These are phyloP conservation scores for Mobula birostris DNA, from an alignment of 2,113 vertebrate genomes.

Conservation along the genomic window DNA sequence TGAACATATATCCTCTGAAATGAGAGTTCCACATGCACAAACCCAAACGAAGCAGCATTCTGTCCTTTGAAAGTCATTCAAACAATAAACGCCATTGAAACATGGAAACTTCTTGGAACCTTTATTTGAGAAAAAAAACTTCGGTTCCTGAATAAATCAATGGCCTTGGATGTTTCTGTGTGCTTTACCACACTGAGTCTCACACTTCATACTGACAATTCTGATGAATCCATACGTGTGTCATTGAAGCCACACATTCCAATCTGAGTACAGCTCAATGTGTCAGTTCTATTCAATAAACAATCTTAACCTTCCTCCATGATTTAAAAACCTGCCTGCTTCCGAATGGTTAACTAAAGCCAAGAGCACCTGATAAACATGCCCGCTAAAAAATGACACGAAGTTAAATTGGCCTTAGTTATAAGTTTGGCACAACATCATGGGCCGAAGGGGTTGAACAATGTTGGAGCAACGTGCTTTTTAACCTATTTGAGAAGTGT, in stretches of 20 bases:
- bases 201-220: no score
- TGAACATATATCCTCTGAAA: not conserved
- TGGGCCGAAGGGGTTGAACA: no score
- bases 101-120: not conserved
- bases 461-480: no score
- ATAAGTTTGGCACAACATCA: no score
- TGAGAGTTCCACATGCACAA: not conserved
- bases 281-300: not conserved
- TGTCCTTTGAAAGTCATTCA: not conserved
- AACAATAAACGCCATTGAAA: not conserved
- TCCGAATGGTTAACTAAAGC: not conserved
- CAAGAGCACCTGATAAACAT: not conserved
- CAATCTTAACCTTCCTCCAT: not conserved
- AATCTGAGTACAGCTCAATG: no score
- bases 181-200: not conserved
- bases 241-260: not conserved
- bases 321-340: no score
- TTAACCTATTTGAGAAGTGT: not conserved
- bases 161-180: not conserved
- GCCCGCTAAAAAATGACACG: not conserved
- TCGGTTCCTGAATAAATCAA: not conserved
- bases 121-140: not conserved
- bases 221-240: not conserved
- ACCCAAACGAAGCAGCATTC: not conserved
- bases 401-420: no score